phyloP scores from a whole-genome alignment of 2,888 invertebrate species.

The Leptinotarsa haldemani region DNA sequence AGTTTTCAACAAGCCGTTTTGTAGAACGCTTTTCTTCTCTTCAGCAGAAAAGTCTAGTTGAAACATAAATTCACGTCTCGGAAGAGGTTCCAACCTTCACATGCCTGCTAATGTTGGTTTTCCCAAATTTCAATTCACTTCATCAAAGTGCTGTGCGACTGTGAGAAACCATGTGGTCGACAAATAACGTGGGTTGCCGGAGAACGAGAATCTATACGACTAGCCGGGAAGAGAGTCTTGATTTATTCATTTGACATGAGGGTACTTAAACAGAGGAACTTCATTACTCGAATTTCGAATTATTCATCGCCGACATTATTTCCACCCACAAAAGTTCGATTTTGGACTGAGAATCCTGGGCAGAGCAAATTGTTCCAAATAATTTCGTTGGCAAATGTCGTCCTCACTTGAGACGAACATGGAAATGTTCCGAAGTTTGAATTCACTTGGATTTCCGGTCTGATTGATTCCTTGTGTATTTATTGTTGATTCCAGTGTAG shows the following conservation, averaged over 20 bases:
- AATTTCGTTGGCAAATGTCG: neutral
- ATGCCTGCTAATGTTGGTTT: slow-evolving; percentile 5
- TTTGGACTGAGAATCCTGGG: neutral
- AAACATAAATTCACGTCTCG: neutral
- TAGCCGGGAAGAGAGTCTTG: slow-evolving; percentile 6
- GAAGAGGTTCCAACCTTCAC: neutral
- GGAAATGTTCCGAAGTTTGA: neutral
- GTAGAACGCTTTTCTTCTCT: too few relatives aligned
- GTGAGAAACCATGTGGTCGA: slow-evolving; percentile 24
- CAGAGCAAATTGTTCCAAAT: neutral
- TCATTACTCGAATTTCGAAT: slow-evolving; percentile 5
- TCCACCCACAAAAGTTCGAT: neutral
- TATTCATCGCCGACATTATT: neutral
- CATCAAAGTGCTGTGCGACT: slow-evolving; percentile 10
- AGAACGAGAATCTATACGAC: neutral
- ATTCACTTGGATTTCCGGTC: neutral
- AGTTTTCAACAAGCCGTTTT: too few relatives aligned
- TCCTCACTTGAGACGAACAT: neutral
- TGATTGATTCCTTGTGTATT: neutral
- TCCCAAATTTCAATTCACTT: slow-evolving; percentile 15
- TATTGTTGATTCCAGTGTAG: neutral
- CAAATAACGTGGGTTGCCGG: slow-evolving; percentile 13
- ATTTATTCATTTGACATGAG: slow-evolving; percentile 8
- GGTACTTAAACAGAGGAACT: slow-evolving; percentile 2
- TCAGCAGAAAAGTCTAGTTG: too few relatives aligned